Conservation (phyloP, 1,140 invertebrate genomes). For the Apolygus lucorum region DNA sequence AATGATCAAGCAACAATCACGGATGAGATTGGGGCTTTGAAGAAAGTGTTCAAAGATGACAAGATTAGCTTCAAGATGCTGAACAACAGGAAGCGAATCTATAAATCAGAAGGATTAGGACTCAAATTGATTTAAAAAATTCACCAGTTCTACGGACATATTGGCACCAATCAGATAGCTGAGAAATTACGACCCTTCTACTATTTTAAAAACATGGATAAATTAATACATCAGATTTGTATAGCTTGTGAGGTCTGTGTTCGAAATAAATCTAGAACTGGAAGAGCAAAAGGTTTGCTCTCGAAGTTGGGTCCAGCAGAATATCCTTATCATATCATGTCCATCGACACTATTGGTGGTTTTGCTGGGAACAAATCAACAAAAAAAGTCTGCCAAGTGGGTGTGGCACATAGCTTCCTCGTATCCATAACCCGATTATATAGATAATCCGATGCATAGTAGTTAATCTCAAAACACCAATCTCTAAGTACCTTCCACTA, state of each 20-base stretch:
- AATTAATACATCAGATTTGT: constrained; percentile 32
- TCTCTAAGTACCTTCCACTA: too few relatives aligned
- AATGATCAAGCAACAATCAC: not conserved
- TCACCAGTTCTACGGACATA: constrained; percentile 20
- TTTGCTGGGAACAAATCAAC: constrained; percentile 30
- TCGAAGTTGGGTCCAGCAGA: constrained; percentile 37
- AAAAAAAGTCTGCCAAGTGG: too few relatives aligned
- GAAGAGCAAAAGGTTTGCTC: constrained; percentile 32
- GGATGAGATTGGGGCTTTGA: not conserved
- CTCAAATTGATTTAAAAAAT: constrained; percentile 15
- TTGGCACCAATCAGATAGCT: not conserved
- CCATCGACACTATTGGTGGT: constrained; percentile 34
- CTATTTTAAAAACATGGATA: constrained; percentile 30
- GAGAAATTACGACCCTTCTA: constrained; percentile 25
- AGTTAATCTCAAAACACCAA: too few relatives aligned
- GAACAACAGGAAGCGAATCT: constrained; percentile 11
- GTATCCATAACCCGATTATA: too few relatives aligned
- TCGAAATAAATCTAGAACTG: constrained; percentile 37
- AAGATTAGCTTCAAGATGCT: not conserved
- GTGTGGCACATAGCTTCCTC: too few relatives aligned
- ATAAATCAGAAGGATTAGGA: constrained; percentile 5
- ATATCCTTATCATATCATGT: constrained; percentile 38
- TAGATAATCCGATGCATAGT: too few relatives aligned
- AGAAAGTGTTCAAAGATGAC: not conserved
- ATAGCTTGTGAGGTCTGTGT: constrained; percentile 36